Base-by-base conservation (phyloP, 2,113 vertebrate species). In the Perognathus longimembris region DNA sequence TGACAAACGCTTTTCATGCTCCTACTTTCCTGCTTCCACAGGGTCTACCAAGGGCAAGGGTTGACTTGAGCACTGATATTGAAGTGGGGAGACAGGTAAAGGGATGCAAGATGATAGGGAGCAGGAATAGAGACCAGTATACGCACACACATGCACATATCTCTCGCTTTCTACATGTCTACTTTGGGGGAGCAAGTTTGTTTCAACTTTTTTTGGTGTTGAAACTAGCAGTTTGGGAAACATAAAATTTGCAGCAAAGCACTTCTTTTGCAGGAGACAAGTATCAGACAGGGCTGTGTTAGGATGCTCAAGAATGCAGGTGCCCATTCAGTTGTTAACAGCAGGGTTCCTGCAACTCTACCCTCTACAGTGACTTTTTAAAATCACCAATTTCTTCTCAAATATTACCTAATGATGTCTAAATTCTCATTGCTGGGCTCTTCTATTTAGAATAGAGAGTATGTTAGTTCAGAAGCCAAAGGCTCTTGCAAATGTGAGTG, bases 1-100 rank as follows among this genome's bases (percentile, higher is more conserved):
- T 94, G 97, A 98, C 98, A 97, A 98, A 96, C 97, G 98, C 98
- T 98, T 98, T 98, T 98, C 98, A 98, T 98, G 99, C 98, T 99
- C 98, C 97, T 98, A 98, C 98, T 97, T 98, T 21, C 50, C 36
- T 8, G 98, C 98, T 97, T 98, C 98, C 97, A 98, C 98, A 98
- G 98, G 98, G 98, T 98, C 98, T 98, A 98, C 98, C 98, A 98
- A 98, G 98, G 98, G 98, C 98, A 97, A 98, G 97, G 98, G 98
- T 73, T 32, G 36, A 66, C 77, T 0, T 45, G 40, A 76, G 34
- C 64, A 57, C 18, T 45, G 64, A 76, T 30, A 20, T 1, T 74
- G 85, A 83, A 71, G 42, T 40, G 82, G 14, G 59, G 17, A 61
- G 38, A 71, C 38, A 7, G 14, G 36, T 1, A 50, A 30, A 70